Percentiles rank a stretch among this genome's conserved stretches.
phyloP scores from a whole-genome alignment of 37 sponge, comb jelly and placozoan species.

The Amphimedon queenslandica region DNA sequence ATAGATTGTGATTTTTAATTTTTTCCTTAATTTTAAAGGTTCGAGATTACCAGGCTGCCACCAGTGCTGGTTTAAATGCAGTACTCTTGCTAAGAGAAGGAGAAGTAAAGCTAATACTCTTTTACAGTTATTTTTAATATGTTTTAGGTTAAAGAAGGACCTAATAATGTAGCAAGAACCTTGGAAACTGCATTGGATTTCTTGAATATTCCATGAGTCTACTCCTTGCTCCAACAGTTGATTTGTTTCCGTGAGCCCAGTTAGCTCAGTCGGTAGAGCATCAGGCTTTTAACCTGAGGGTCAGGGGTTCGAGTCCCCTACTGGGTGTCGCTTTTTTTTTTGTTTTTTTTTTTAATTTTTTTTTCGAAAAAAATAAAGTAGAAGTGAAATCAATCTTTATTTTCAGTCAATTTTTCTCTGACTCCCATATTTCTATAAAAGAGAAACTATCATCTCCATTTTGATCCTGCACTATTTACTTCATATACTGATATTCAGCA shows the following conservation, averaged over 20 bases:
- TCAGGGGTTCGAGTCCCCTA: conserved; percentile 88
- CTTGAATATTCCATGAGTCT: no score
- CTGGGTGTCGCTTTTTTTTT: conserved; percentile 53
- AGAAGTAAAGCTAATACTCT: not conserved
- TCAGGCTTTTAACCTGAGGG: conserved; percentile 94
- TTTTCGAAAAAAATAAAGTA: conserved; percentile 8
- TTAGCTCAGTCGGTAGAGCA: conserved; percentile 96
- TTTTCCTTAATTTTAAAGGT: conserved; percentile 2
- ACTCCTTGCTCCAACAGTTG: not conserved
- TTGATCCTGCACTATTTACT: no score
- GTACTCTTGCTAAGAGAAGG: conserved; percentile 20
- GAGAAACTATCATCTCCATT: no score
- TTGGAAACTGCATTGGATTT: no score
- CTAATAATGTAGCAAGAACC: no score
- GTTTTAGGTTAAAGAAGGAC: no score
- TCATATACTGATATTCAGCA: conserved; percentile 73
- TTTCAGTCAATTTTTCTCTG: not conserved
- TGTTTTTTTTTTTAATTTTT: conserved; percentile 31
- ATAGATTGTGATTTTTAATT: not conserved
- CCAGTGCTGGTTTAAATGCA: conserved; percentile 24
- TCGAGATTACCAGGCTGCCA: conserved; percentile 36
- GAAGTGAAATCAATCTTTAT: no score
- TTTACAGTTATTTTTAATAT: no score
- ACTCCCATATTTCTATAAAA: no score
- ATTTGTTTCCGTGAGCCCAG: conserved; percentile 22